phyloP scores from a whole-genome alignment of 2,113 vertebrate genomes.

The Neoarius graeffei region DNA sequence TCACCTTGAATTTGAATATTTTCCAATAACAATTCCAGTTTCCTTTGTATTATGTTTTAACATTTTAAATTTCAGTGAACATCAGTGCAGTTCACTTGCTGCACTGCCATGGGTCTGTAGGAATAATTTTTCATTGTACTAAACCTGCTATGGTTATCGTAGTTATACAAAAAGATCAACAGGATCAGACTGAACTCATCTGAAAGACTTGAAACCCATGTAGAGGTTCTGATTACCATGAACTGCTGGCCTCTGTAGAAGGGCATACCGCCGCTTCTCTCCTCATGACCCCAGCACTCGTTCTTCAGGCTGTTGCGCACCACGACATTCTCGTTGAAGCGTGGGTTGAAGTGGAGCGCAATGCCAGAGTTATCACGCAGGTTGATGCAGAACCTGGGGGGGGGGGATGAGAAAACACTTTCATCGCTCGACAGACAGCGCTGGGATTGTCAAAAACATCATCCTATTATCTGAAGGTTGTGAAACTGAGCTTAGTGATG shows the following conservation, averaged over 20 bases:
- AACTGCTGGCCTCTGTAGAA: constrained; percentile 70
- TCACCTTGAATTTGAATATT: not conserved
- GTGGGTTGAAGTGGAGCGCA: constrained; percentile 75
- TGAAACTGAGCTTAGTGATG: not conserved
- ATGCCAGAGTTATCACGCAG: constrained; percentile 61
- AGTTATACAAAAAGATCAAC: not conserved
- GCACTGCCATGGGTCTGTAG: not conserved
- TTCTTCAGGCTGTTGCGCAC: constrained; percentile 66
- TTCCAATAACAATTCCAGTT: too few relatives aligned
- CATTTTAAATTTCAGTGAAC: too few relatives aligned
- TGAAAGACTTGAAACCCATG: not conserved
- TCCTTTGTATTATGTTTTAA: too few relatives aligned
- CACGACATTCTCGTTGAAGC: constrained; percentile 70
- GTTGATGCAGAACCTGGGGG: constrained; percentile 72
- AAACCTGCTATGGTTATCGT: not conserved
- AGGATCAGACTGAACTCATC: not conserved
- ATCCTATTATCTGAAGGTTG: not conserved
- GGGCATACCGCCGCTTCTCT: constrained; percentile 62
- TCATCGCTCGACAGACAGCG: too few relatives aligned
- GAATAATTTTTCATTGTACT: not conserved
- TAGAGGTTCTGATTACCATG: constrained; percentile 55
- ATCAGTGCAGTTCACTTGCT: not conserved
- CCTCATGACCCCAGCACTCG: constrained; percentile 66
- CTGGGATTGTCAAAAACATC: not conserved
- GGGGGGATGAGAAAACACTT: not conserved